Evolutionary conservation across 2,113 vertebrate species (phyloP).

Genomic region (Gobius niger): DNA sequence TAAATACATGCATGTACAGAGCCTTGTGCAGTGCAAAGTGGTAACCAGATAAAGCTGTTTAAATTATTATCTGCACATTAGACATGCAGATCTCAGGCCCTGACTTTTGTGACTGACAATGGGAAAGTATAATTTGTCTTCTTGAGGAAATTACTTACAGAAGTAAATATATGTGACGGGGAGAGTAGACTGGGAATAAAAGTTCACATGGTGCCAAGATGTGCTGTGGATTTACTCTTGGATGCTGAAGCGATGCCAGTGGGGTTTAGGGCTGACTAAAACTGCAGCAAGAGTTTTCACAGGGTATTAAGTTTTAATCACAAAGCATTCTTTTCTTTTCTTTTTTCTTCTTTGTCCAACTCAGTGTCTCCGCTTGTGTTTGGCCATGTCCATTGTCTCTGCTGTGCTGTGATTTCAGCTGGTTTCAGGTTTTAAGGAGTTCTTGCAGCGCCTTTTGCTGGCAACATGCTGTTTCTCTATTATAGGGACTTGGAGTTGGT

Average conservation of each 20-base stretch:
- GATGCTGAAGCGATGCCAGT: constrained; percentile 32
- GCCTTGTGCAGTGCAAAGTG: no score
- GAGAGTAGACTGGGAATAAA: constrained; percentile 19
- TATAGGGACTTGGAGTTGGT: background rate
- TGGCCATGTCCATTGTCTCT: constrained; percentile 10
- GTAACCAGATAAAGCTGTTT: no score
- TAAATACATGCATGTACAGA: no score
- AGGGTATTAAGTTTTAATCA: constrained; percentile 15
- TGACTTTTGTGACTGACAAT: no score
- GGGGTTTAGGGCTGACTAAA: constrained; percentile 23
- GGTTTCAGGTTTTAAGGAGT: constrained; percentile 4
- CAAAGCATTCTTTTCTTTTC: constrained; percentile 6
- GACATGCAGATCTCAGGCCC: no score
- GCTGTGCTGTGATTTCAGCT: constrained; percentile 5
- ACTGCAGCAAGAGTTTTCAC: constrained; percentile 17
- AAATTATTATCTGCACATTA: no score
- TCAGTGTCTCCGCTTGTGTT: constrained; percentile 5
- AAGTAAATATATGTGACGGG: background rate
- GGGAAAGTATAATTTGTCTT: no score
- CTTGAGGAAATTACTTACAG: background rate
- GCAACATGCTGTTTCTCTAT: constrained; percentile 3
- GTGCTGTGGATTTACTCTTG: constrained; percentile 33
- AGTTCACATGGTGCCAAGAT: constrained; percentile 21
- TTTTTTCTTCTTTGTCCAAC: constrained; percentile 10
- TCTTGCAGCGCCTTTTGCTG: constrained; percentile 1